Evolutionary conservation across 2,113 vertebrate genomes (phyloP).

Genomic region (Chaetodon auriga): DNA sequence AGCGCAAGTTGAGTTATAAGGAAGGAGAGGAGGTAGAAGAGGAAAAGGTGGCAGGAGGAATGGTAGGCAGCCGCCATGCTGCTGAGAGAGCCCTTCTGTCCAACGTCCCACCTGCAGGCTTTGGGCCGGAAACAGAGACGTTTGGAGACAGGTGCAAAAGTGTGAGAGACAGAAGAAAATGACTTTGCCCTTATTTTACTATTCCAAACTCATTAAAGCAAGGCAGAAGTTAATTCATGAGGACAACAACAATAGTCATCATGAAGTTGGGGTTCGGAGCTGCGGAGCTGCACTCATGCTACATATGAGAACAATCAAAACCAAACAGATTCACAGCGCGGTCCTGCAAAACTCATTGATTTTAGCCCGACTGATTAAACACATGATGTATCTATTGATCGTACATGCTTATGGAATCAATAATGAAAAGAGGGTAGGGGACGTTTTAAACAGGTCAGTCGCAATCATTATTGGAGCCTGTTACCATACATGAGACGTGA

Average conservation of each 20-base stretch:
- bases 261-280: not conserved
- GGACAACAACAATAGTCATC: not conserved
- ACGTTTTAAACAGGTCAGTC: constrained; percentile 54
- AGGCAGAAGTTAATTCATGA: not conserved
- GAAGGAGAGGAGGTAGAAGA: constrained; percentile 49
- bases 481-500: not conserved
- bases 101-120: constrained; percentile 45
- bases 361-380: constrained; percentile 34
- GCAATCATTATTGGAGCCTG: not conserved
- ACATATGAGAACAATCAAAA: constrained; percentile 3
- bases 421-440: constrained; percentile 54
- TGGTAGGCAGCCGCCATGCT: constrained; percentile 62
- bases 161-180: constrained; percentile 17
- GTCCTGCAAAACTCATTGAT: constrained; percentile 25
- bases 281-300: not conserved
- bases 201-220: not conserved
- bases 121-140: constrained; percentile 19
- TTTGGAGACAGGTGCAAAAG: constrained; percentile 10
- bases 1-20: constrained; percentile 39
- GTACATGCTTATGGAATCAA: constrained; percentile 51
- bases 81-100: constrained; percentile 37
- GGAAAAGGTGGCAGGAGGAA: constrained; percentile 45
- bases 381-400: constrained; percentile 60
- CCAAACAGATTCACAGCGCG: not conserved
- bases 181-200: not conserved